phyloP scores from a whole-genome alignment of 2,113 vertebrate species.

The Hydropotes inermis region DNA sequence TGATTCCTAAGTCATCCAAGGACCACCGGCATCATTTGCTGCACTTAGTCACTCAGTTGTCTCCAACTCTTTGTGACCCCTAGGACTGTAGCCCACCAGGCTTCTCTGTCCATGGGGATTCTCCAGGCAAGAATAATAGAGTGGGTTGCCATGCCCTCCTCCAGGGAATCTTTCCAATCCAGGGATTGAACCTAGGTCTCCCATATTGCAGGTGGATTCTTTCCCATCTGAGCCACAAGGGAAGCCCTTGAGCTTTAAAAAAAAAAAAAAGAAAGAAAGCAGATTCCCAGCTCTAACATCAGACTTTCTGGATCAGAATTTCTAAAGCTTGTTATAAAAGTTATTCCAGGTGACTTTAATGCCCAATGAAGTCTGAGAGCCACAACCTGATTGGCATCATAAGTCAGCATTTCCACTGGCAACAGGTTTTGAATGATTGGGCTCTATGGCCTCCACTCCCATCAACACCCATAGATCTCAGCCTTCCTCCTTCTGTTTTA shows the following conservation, averaged over 20 bases:
- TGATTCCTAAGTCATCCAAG: background rate
- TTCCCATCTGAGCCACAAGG: background rate
- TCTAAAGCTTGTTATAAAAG: background rate
- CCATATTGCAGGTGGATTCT: background rate
- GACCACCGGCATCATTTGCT: background rate
- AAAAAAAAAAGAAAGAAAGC: background rate
- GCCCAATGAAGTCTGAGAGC: background rate
- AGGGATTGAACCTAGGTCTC: background rate
- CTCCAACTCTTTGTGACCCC: background rate
- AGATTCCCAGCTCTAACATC: background rate
- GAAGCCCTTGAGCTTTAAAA: background rate
- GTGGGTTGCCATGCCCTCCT: background rate
- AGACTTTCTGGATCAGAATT: background rate
- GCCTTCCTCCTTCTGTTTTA: background rate
- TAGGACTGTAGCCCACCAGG: background rate
- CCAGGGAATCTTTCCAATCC: background rate
- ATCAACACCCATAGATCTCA: fast-evolving
- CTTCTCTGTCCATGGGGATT: background rate
- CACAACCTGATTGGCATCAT: background rate
- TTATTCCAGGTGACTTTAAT: background rate
- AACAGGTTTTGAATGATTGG: fast-evolving
- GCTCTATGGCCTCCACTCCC: fast-evolving
- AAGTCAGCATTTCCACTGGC: background rate
- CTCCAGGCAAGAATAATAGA: background rate
- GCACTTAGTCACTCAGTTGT: background rate